Evolutionary conservation across 2,797 vertebrate species (phyloP), one percentile per base, ranked within the genome.

Genomic region (Malacoraja senta): DNA sequence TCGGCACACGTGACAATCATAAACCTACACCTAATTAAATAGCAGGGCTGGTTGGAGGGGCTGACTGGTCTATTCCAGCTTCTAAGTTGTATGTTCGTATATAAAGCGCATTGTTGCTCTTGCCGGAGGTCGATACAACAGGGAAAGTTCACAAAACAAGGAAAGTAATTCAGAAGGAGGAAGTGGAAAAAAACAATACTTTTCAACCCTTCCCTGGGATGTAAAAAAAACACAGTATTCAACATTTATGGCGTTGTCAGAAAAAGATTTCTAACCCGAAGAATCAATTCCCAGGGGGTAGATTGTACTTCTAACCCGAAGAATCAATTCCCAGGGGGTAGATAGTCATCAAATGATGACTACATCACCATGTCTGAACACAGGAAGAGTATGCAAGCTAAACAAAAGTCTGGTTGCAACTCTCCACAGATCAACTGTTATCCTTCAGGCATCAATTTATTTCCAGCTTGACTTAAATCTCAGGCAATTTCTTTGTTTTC

Each of bases 401-500:
- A 12, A 68, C 0, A 74, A 7, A 74, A 74, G 24, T 68, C n/a
- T 10, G 2, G 7, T 68, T 24, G 26, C 21, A 58, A 72, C 19
- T 53, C 26, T 76, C 24, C 26, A 29, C 90, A 68, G n/a, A 88
- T 92, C 21, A n/a, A 44, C 38, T 38, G 29, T 74, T 35, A 29
- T 53, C 71, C 90, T 35, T 0, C 17, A 21, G n/a, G 29, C 84
- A 68, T 4, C 71, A 74, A 76, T 76, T 6, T 17, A 92, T 53
- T 74, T 92, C 38, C 38, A 76, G 90, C 71, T 29, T 58, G 21
- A 53, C 35, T 44, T 12, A 29, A 74, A 76, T 72, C 26, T 44
- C 38, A 12, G 72, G 35, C 90, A 92, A n/a, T 92, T 92, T 12
- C 35, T 72, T 91, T 92, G 90, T 74, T 92, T 92, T 92, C 68